Evolutionary conservation across 2,113 vertebrate genomes (phyloP), one percentile per base, ranked within the genome.

Genomic region (Ictalurus furcatus): DNA sequence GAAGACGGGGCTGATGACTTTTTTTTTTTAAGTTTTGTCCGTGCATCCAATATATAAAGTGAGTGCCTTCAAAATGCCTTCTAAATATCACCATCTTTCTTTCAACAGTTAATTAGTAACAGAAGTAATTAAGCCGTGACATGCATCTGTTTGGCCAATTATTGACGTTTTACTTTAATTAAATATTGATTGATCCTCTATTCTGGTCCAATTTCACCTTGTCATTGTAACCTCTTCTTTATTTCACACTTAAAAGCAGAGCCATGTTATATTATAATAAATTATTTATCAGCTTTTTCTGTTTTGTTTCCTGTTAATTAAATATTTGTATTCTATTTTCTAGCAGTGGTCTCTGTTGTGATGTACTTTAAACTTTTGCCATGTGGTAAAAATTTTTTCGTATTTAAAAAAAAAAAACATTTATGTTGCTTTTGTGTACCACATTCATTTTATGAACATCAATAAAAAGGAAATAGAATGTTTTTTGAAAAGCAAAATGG

Each of bases 381-480:
- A 11, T 74, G 19, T 74, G 37, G 71, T 76, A 3, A 37, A 2
- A 8, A 2, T 40, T 40, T 40, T 40, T 40, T 3, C 4, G 4
- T 3, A 40, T 40, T 40, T 40, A 40, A 44, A 44, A 44, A 44
- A 44, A 7, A 48, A 6, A 44, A 17, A 79, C 16, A 25, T 78
- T 28, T 23, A 25, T 59, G 54, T 16, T 13, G 13, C 74, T 79
- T 67, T 87, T 65, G n/a, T 87, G 74, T 78, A 37, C 71, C 85
- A 78, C 23, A 63, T 87, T 54, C 19, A 28, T 40, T 13, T 58
- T 23, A 21, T 87, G 52, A 87, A 48, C 58, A 65, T 34, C 17
- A 67, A 54, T 63, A 30, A 87, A 65, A 65, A 30, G 6, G 11
- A 28, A 78, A 8, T 56, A 17, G n/a, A n/a, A 7, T 9, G 14